phyloP scores from a whole-genome alignment of 2,888 invertebrate species.

The Papilio gigon region DNA sequence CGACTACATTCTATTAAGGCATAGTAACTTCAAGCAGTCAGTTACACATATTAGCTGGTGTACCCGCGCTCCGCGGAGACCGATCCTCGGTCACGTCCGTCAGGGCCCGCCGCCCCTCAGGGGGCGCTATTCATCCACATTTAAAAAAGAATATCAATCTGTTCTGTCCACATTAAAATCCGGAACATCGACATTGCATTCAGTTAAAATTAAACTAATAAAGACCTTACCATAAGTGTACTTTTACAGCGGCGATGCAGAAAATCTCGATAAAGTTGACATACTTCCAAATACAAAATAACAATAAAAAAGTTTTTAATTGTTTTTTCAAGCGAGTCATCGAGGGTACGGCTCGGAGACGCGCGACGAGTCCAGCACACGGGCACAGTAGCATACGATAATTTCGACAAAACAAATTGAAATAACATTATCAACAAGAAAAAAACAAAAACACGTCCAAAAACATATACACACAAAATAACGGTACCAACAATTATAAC shows the following conservation, averaged over 20 bases:
- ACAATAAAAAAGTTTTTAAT: not conserved
- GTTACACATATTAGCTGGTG: too few species aligned
- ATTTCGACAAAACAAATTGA: not conserved
- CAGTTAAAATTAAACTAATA: not conserved
- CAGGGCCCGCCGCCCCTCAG: too few species aligned
- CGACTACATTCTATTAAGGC: too few species aligned
- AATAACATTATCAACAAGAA: not conserved
- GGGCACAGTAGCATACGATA: not conserved
- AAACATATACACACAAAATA: constrained; percentile 5
- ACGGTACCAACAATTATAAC: not conserved
- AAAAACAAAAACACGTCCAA: not conserved
- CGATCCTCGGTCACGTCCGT: too few species aligned
- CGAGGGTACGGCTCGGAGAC: too few species aligned
- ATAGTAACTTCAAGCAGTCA: too few species aligned
- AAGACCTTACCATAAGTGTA: constrained; percentile 1
- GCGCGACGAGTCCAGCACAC: too few species aligned
- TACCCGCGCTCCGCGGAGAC: too few species aligned
- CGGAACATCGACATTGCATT: not conserved
- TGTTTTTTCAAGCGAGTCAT: not conserved
- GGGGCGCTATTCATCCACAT: too few species aligned
- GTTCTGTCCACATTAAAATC: not conserved
- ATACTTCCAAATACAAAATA: not conserved
- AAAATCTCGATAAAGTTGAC: not conserved
- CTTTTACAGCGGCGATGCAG: not conserved
- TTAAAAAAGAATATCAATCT: not conserved